A percentile compares a stretch with the other conserved stretches of the same genome.
Evolutionary conservation across 2,113 vertebrate species (phyloP).

Genomic region (Forbesichthys agassizii): DNA sequence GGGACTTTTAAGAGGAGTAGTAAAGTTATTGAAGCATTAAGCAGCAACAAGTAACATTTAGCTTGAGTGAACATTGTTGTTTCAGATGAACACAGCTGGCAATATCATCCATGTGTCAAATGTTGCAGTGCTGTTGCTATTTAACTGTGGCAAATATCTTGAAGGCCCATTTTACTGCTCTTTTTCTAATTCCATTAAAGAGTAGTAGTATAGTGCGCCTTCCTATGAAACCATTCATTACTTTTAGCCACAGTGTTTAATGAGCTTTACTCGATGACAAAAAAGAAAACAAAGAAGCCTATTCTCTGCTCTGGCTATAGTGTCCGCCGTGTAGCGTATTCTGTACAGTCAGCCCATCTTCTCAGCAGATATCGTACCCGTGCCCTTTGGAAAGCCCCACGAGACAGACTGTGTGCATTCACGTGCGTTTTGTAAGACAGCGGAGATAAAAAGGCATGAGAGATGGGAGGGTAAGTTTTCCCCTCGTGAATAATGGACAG

Average conservation of each 20-base stretch:
- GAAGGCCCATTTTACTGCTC: no score
- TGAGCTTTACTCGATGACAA: constrained; percentile 1
- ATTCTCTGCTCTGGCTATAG: constrained; percentile 13
- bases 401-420: constrained; percentile 18
- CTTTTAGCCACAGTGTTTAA: not conserved
- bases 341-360: not conserved
- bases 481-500: constrained; percentile 43
- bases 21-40: no score
- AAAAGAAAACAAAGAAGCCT: constrained; percentile 19
- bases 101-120: no score
- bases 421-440: constrained; percentile 1
- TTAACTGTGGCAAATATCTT: no score
- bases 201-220: no score
- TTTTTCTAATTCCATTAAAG: no score
- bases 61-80: no score
- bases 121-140: no score
- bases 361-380: constrained; percentile 11
- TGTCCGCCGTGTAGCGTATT: not conserved
- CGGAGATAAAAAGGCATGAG: not conserved
- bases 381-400: not conserved
- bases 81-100: no score
- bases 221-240: no score
- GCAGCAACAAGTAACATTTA: no score
- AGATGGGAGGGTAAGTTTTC: constrained; percentile 28
- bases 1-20: no score